Conservation (phyloP, 53 echinoderm and acorn worm species). For the Holothuria leucospilota region DNA sequence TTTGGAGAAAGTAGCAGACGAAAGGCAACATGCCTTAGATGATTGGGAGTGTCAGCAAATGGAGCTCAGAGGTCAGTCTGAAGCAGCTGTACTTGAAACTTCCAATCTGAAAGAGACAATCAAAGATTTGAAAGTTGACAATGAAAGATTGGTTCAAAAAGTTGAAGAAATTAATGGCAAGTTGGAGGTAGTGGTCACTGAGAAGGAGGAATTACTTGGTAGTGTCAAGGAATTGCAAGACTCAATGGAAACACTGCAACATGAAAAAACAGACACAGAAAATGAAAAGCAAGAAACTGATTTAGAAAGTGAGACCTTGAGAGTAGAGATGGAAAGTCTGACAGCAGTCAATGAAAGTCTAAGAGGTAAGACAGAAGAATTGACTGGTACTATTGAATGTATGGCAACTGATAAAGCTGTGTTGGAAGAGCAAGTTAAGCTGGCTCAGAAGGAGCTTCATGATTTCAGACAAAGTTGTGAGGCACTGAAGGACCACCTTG, state of each 20-base stretch:
- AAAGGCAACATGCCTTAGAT: neutral
- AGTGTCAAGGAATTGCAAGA: constrained; percentile 29
- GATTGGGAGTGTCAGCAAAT: neutral
- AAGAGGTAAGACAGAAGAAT: constrained; percentile 46
- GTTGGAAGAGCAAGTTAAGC: constrained; percentile 50
- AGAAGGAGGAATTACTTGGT: constrained; percentile 51
- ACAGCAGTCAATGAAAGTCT: constrained; percentile 14
- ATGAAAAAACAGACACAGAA: constrained; percentile 43
- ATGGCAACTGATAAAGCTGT: constrained; percentile 54
- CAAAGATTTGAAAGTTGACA: constrained; percentile 36
- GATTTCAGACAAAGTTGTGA: constrained; percentile 26
- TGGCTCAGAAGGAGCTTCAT: constrained; percentile 48
- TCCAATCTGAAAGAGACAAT: constrained; percentile 22
- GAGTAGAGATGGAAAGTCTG: neutral
- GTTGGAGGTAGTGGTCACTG: constrained; percentile 42
- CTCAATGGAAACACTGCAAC: constrained; percentile 40
- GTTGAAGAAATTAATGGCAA: constrained; percentile 25
- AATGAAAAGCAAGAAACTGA: constrained; percentile 37
- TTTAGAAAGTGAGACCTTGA: neutral
- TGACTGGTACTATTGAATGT: constrained; percentile 45
- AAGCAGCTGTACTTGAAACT: constrained; percentile 3
- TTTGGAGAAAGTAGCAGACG: neutral
- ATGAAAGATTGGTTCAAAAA: constrained; percentile 8
- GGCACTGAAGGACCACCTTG: neutral
- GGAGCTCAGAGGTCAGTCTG: neutral